Base-by-base conservation (phyloP, 2,888 invertebrate genomes). In the Pristionchus maxplancki region DNA sequence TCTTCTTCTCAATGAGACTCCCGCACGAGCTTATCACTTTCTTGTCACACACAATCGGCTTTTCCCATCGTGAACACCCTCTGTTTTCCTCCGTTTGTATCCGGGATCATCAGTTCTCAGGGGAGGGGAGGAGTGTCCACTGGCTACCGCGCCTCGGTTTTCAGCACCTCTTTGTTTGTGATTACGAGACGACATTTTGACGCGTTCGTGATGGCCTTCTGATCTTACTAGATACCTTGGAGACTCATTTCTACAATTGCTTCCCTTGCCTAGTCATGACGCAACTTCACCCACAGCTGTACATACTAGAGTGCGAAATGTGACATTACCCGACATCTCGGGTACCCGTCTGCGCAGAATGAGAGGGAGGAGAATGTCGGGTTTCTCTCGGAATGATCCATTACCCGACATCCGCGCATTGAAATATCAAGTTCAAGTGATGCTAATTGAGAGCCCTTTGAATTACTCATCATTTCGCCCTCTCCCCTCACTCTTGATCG, bases 1-100 rank as follows among this genome's bases (percentile, higher is more conserved):
- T 64, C 85, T 85, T 62, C 50, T 50, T 53, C 67, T 15, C 85
- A 34, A 20, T 64, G n/a, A 20, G 20, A 34, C 85, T 64, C 85
- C 62, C 50, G 31, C 58, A 28, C 67, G n/a, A 44, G 48, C 64
- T 50, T 64, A 44, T 85, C 85, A 44, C 64, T 85, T 50, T 85
- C 85, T 50, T 85, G 31, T 67, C 85, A 44, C 85, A 34, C 58
- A 28, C 64, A 44, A 40, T 85, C 62, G 31, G 28, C 67, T 50
- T 64, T 34, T 64, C 53, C 53, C 4, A 4, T 17, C 64, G 28
- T 50, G 40, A 44, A 48, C 84, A 37, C n/a, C 50, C 83, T 24
- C 8, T 50, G 8, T 64, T 50, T 48, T 50, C 48, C 64, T 15
- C 64, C 44, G 40, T 67, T 40, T 67, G 48, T 53, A 34, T 48